Evolutionary conservation across 2,888 invertebrate genomes (phyloP).

Genomic region (Aplocera efformata): DNA sequence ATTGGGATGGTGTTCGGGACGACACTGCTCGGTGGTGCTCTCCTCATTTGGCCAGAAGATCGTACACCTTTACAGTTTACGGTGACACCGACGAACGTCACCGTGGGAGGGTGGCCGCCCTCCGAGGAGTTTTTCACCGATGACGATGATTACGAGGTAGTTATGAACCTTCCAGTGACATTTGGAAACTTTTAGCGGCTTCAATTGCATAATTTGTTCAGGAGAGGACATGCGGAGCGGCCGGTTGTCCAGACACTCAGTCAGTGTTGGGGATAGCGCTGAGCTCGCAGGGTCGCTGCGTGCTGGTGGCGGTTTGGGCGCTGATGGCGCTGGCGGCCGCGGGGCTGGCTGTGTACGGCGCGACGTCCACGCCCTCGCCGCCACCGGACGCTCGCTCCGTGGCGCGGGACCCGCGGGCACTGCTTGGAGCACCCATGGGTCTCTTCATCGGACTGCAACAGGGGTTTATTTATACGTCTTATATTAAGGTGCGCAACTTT

Average conservation of each 20-base stretch:
- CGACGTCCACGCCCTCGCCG: constrained; percentile 58
- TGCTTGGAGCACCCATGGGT: constrained; percentile 87
- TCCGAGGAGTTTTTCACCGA: constrained; percentile 77
- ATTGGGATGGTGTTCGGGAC: constrained; percentile 67
- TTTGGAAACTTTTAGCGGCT: neutral
- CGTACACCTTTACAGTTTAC: constrained; percentile 64
- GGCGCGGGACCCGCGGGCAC: constrained; percentile 81
- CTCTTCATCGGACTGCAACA: constrained; percentile 91
- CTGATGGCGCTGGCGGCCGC: constrained; percentile 49
- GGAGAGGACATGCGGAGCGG: constrained; percentile 63
- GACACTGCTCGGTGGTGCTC: constrained; percentile 59
- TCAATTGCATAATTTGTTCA: constrained; percentile 31
- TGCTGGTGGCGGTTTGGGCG: constrained; percentile 62
- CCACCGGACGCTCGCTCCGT: constrained; percentile 57
- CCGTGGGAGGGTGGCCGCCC: constrained; percentile 61
- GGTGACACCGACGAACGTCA: constrained; percentile 55
- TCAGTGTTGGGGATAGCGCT: constrained; percentile 53
- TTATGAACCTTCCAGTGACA: constrained; percentile 12
- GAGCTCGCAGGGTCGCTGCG: constrained; percentile 54
- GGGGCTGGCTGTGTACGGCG: constrained; percentile 57
- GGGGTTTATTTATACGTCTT: constrained; percentile 91
- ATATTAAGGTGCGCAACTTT: constrained; percentile 82
- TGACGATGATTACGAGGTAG: constrained; percentile 80
- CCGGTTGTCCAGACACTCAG: constrained; percentile 66
- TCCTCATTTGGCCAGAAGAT: constrained; percentile 75